Conservation (phyloP, 2,797 vertebrate species). For the Echiichthys vipera region DNA sequence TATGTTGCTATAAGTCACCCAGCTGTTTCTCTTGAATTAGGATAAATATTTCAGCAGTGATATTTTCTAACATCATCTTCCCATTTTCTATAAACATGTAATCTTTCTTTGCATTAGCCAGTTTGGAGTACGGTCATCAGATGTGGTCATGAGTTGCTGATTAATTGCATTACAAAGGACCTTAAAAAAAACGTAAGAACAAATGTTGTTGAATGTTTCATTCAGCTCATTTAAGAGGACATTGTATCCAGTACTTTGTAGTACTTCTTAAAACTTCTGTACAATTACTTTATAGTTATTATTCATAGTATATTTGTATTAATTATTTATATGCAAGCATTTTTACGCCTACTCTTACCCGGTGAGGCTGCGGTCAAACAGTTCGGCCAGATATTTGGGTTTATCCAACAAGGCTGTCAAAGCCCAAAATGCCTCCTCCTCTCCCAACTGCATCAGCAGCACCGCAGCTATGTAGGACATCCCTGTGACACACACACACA, state of each 20-base stretch:
- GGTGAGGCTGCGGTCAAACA: slow-evolving; percentile 80
- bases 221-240: not conserved
- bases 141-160: no score
- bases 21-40: no score
- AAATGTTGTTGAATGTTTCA: no score
- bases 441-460: slow-evolving; percentile 83
- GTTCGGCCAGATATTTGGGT: slow-evolving; percentile 79
- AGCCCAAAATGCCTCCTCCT: slow-evolving; percentile 86
- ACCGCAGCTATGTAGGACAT: slow-evolving; percentile 87
- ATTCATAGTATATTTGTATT: not conserved
- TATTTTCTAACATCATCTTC: no score
- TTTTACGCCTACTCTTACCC: slow-evolving; percentile 69
- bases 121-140: no score
- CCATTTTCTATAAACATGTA: no score
- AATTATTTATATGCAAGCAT: not conserved
- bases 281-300: not conserved
- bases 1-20: no score
- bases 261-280: not conserved
- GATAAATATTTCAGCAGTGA: no score
- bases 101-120: no score
- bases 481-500: slow-evolving; percentile 62
- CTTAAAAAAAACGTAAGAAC: no score
- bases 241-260: not conserved
- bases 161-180: no score
- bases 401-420: slow-evolving; percentile 80